Conservation (phyloP, 2,888 invertebrate species). For the Desoria tigrina region DNA sequence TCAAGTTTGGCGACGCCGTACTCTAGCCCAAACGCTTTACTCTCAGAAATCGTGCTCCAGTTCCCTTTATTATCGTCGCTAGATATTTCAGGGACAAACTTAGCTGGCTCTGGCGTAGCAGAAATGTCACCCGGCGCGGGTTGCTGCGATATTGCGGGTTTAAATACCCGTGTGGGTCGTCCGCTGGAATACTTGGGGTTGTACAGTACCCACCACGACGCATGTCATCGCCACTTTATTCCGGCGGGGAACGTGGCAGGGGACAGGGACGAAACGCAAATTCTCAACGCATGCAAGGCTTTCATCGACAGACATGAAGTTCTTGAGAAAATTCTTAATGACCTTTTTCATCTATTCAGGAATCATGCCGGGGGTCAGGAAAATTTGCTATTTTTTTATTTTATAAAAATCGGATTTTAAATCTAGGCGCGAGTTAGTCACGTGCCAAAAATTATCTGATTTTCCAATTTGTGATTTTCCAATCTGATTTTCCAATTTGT, state of each 20-base stretch:
- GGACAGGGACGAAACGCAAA: constrained; percentile 86
- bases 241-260: constrained; percentile 72
- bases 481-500: too few species aligned
- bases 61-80: constrained; percentile 76
- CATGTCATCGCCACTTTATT: constrained; percentile 72
- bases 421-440: not conserved
- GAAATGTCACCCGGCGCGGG: not conserved
- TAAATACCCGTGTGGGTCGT: constrained; percentile 69
- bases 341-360: constrained; percentile 84
- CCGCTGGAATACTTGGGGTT: constrained; percentile 88
- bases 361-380: too few species aligned
- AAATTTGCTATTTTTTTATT: too few species aligned
- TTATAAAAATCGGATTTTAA: not conserved
- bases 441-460: not conserved
- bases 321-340: constrained; percentile 81
- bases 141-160: constrained; percentile 78
- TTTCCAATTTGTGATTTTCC: too few species aligned
- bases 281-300: constrained; percentile 75
- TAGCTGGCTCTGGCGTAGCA: constrained; percentile 74
- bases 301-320: constrained; percentile 84
- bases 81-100: constrained; percentile 94
- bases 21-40: constrained; percentile 70
- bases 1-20: constrained; percentile 59
- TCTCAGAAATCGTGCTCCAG: constrained; percentile 71
- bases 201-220: constrained; percentile 84